Conservation (phyloP, 2,113 vertebrate species). For the Columbina picui region DNA sequence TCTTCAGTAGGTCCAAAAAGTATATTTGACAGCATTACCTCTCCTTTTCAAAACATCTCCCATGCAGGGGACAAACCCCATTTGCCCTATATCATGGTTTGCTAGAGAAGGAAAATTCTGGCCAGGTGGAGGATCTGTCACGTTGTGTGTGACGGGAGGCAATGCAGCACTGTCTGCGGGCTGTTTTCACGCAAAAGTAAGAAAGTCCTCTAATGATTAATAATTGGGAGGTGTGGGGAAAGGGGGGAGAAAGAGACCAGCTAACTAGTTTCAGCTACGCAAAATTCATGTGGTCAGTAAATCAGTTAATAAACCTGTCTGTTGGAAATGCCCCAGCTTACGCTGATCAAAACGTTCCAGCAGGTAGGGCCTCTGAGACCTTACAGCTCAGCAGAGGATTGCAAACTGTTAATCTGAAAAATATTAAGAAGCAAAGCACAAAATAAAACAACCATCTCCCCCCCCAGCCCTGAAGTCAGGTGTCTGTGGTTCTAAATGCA, state of each 20-base stretch:
- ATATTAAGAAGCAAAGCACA: conserved; percentile 35
- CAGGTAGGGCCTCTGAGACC: conserved; percentile 41
- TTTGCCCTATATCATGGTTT: not conserved
- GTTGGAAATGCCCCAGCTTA: conserved; percentile 35
- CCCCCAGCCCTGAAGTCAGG: not conserved
- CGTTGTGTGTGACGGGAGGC: not conserved
- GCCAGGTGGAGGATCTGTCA: not conserved
- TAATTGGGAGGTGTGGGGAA: not conserved
- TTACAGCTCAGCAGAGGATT: conserved; percentile 46
- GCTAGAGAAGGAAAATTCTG: not conserved
- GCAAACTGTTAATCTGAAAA: conserved; percentile 66
- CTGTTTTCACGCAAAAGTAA: not conserved
- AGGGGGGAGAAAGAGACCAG: conserved; percentile 1
- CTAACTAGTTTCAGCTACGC: conserved; percentile 29
- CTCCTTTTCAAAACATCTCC: not conserved
- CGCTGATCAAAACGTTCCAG: conserved; percentile 54
- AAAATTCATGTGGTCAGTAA: conserved; percentile 62
- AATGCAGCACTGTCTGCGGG: not conserved
- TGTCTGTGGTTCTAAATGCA: conserved; percentile 1
- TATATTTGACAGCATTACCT: not conserved
- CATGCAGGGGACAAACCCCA: not conserved
- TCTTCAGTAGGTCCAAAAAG: not conserved
- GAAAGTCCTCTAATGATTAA: conserved; percentile 13
- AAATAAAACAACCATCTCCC: not conserved
- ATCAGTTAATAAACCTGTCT: conserved; percentile 70